Conservation (phyloP, 2,888 invertebrate species). For the Drosophila flavopinicola region DNA sequence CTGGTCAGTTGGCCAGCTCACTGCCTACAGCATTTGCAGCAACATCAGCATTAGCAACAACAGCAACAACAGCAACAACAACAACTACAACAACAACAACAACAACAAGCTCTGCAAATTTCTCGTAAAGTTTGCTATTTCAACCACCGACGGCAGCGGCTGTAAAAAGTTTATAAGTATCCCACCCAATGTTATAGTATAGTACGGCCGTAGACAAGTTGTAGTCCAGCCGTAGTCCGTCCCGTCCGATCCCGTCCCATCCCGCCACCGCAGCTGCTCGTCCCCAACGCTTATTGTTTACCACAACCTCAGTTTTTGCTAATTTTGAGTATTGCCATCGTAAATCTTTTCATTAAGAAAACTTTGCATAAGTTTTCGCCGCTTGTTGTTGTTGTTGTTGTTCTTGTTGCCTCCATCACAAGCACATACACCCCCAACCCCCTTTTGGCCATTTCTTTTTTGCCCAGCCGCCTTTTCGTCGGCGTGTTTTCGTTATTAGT, state of each 20-base stretch:
- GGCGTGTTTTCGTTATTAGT: slow-evolving; percentile 84
- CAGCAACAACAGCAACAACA: slow-evolving; percentile 5
- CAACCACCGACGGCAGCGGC: slow-evolving; percentile 46
- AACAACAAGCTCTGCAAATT: slow-evolving; percentile 46
- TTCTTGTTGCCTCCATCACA: slow-evolving; percentile 11
- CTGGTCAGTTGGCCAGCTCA: slow-evolving; percentile 42
- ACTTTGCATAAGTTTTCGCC: slow-evolving; percentile 82
- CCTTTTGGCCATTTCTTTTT: slow-evolving; percentile 53
- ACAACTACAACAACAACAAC: slow-evolving; percentile 4
- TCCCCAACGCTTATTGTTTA: slow-evolving; percentile 57
- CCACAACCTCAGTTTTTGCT: slow-evolving; percentile 80
- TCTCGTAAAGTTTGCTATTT: slow-evolving; percentile 58
- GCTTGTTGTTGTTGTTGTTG: slow-evolving; percentile 38
- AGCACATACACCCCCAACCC: background rate
- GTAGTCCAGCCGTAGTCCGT: slow-evolving; percentile 6
- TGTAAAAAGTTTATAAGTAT: slow-evolving; percentile 64
- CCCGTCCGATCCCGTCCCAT: background rate
- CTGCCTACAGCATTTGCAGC: slow-evolving; percentile 8
- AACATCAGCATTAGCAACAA: background rate
- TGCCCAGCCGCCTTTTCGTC: slow-evolving; percentile 69
- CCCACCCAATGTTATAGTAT: slow-evolving; percentile 21
- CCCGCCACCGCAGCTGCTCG: background rate
- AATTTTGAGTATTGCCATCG: slow-evolving; percentile 81
- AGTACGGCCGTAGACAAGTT: slow-evolving; percentile 11
- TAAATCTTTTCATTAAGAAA: slow-evolving; percentile 85